Conservation (phyloP, 1,140 invertebrate species). For the Pseudomyrmex sp. region DNA sequence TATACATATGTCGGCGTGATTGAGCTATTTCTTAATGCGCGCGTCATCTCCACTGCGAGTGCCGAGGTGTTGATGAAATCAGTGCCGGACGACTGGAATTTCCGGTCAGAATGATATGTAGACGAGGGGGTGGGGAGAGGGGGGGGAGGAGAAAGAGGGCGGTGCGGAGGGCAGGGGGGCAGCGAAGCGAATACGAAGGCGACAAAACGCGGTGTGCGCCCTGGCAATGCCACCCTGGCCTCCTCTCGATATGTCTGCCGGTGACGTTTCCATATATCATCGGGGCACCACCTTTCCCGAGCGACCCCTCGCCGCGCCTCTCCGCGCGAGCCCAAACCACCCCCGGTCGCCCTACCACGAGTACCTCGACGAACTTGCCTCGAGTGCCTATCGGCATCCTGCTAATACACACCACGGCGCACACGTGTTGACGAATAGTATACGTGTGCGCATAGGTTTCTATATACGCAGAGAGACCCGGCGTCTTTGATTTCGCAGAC, state of each 20-base stretch:
- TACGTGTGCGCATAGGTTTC: neutral
- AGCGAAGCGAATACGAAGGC: constrained; percentile 76
- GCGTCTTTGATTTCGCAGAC: constrained; percentile 43
- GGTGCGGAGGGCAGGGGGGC: constrained; percentile 60
- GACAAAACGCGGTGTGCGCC: constrained; percentile 77
- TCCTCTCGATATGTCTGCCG: constrained; percentile 83
- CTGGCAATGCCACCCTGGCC: constrained; percentile 69
- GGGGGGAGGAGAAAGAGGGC: too few relatives aligned
- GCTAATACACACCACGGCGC: constrained; percentile 75
- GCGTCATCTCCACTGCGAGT: neutral
- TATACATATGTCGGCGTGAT: neutral
- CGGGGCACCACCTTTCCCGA: constrained; percentile 71
- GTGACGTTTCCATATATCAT: constrained; percentile 85
- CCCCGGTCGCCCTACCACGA: constrained; percentile 60
- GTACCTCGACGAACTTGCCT: constrained; percentile 71
- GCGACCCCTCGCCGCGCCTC: constrained; percentile 69
- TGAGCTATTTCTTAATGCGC: neutral
- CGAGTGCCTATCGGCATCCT: constrained; percentile 80
- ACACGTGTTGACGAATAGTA: constrained; percentile 48
- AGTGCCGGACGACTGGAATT: constrained; percentile 43
- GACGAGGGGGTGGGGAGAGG: neutral
- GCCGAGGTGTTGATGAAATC: constrained; percentile 42
- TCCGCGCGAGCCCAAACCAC: constrained; percentile 42
- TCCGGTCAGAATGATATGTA: constrained; percentile 70
- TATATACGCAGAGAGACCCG: constrained; percentile 1